Evolutionary conservation across 2,797 vertebrate species (phyloP).

Genomic region (Florisuga fusca): DNA sequence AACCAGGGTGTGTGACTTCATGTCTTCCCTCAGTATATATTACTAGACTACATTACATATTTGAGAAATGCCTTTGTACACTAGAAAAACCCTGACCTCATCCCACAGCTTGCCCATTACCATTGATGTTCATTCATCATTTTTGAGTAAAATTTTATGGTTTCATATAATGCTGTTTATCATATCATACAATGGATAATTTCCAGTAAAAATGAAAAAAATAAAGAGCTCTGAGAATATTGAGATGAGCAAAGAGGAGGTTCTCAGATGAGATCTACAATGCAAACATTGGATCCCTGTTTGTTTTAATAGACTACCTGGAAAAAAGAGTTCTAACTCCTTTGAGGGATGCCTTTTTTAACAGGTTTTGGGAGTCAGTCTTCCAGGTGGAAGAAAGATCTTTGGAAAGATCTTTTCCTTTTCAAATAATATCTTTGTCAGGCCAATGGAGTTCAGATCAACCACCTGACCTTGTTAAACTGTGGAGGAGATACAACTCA

Average conservation of each 20-base stretch:
- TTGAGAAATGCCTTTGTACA: background rate
- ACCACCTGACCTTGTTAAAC: background rate
- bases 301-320: background rate
- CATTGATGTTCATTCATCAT: background rate
- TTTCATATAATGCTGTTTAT: background rate
- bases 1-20: too few species aligned
- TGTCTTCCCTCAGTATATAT: too few species aligned
- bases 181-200: background rate
- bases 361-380: background rate
- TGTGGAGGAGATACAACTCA: background rate
- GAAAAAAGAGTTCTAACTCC: background rate
- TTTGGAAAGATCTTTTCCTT: too few species aligned
- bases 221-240: accelerated
- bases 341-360: background rate
- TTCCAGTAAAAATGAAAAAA: background rate
- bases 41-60: background rate
- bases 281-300: background rate
- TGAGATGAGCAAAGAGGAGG: background rate
- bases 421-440: background rate
- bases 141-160: background rate
- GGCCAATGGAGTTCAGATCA: background rate
- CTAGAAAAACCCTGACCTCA: background rate
- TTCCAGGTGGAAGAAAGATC: background rate
- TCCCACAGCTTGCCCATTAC: background rate
- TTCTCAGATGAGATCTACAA: background rate